Evolutionary conservation across 2,888 invertebrate genomes (phyloP).

Genomic region (Fissipunctia ypsillon): DNA sequence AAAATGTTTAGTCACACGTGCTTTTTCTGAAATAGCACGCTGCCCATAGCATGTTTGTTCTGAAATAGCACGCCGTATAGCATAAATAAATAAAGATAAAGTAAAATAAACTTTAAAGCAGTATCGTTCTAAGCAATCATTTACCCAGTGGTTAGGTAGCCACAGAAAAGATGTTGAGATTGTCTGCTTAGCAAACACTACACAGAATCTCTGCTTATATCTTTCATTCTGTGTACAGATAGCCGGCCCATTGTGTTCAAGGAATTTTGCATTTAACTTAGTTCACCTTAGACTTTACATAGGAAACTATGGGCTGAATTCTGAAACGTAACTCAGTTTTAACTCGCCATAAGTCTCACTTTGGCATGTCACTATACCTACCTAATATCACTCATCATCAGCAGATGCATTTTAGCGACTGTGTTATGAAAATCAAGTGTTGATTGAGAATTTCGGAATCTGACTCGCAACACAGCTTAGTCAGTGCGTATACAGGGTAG

Average conservation of each 20-base stretch:
- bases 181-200: slow-evolving; percentile 51
- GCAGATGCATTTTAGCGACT: not conserved
- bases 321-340: not conserved
- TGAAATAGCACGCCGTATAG: not conserved
- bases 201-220: slow-evolving; percentile 43
- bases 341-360: not conserved
- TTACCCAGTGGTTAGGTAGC: slow-evolving; percentile 48
- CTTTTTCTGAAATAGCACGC: too few species aligned
- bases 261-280: slow-evolving; percentile 51
- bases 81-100: slow-evolving; percentile 32
- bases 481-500: not conserved
- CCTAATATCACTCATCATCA: not conserved
- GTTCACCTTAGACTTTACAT: slow-evolving; percentile 26
- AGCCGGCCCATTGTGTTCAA: slow-evolving; percentile 49
- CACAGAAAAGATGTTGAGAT: slow-evolving; percentile 50
- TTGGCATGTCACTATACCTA: not conserved
- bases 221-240: slow-evolving; percentile 51
- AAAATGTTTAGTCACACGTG: not conserved
- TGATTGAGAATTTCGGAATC: not conserved
- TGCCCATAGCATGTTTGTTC: not conserved
- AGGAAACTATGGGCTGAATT: slow-evolving; percentile 10
- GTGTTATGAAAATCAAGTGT: not conserved
- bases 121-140: slow-evolving; percentile 53
- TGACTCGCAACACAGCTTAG: not conserved
- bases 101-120: slow-evolving; percentile 37